A percentile compares a stretch with the other conserved stretches of the same genome.
Conservation (phyloP, 2,113 vertebrate genomes). For the Aegithalos caudatus region DNA sequence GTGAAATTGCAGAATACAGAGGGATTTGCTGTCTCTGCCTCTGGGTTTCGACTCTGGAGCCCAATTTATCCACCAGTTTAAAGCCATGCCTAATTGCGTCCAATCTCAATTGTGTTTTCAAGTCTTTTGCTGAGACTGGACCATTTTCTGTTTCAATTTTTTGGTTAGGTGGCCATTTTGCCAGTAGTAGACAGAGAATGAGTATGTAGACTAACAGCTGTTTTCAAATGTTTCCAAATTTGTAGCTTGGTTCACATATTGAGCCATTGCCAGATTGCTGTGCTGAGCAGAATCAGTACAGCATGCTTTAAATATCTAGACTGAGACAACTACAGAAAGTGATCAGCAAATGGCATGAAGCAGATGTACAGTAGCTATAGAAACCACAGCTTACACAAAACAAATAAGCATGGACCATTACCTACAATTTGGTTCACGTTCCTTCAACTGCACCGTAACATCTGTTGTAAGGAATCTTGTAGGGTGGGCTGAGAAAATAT, state of each 20-base stretch:
- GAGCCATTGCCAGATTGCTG: not conserved
- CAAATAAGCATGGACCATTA: conserved; percentile 64
- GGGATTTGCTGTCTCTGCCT: not conserved
- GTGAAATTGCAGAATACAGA: not conserved
- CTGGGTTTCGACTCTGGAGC: not conserved
- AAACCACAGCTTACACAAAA: conserved; percentile 49
- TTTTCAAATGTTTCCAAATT: conserved; percentile 5
- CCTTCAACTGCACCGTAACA: conserved; percentile 29
- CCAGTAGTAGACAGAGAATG: not conserved
- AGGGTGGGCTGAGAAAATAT: conserved; percentile 35
- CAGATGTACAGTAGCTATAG: conserved; percentile 55
- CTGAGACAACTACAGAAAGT: conserved; percentile 31
- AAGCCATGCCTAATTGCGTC: accelerated
- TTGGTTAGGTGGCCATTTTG: not conserved
- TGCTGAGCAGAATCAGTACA: not conserved
- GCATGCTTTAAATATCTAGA: conserved; percentile 30
- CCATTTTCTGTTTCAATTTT: not conserved
- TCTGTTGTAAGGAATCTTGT: conserved; percentile 48
- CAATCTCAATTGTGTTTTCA: not conserved
- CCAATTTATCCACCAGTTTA: not conserved
- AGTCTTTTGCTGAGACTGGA: not conserved
- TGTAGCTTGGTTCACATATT: not conserved
- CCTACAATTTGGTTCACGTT: conserved; percentile 53
- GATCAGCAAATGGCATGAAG: conserved; percentile 38
- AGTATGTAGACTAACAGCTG: not conserved